Base-by-base conservation (phyloP, 2,797 vertebrate species). In the Prionace glauca region DNA sequence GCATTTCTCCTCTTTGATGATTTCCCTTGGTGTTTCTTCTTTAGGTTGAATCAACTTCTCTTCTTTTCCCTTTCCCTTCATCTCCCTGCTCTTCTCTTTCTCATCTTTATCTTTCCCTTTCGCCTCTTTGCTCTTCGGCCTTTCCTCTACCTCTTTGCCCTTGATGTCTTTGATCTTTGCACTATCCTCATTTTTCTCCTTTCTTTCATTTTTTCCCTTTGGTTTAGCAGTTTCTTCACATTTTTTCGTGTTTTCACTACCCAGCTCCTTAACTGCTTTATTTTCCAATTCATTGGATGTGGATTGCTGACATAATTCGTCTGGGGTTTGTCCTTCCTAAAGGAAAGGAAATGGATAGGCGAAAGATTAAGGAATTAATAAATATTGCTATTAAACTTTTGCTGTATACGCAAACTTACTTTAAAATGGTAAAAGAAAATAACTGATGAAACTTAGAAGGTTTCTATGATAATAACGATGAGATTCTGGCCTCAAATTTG, bases 11-110 rank as follows among this genome's bases (percentile, higher is more conserved):
- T 96, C 96, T 0, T 0, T 86, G 22, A 84, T 94, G 50, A 87
- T 92, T 86, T 26, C 60, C 74, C 96, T 96, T 18, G 96, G 0
- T 45, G 36, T 45, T 74, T 87, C 69, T 79, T 96, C 95, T 95
- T 62, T 96, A 96, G 94, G 88, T 96, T 92, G 95, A 81, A 9
- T 92, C 2, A 93, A 45, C 95, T 96, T 96, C 96, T 90, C 79
- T 95, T 12, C 84, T 36, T 95, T 65, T 56, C 50, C 84, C 36
- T 93, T 95, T 24, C 36, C 50, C 94, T 60, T 86, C 14, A 45
- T 0, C 26, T 36, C 29, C 84, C 96, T 96, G 69, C 60, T 87
- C 94, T 95, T 18, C 93, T 50, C 60, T 79, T 67, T 93, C 29
- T 95, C 92, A 14, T 94, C 92, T 29, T 94, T 94, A 16, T 36